Evolutionary conservation across 2,888 invertebrate genomes (phyloP), one percentile per base, ranked within the genome.

Genomic region (Mystacides longicornis): DNA sequence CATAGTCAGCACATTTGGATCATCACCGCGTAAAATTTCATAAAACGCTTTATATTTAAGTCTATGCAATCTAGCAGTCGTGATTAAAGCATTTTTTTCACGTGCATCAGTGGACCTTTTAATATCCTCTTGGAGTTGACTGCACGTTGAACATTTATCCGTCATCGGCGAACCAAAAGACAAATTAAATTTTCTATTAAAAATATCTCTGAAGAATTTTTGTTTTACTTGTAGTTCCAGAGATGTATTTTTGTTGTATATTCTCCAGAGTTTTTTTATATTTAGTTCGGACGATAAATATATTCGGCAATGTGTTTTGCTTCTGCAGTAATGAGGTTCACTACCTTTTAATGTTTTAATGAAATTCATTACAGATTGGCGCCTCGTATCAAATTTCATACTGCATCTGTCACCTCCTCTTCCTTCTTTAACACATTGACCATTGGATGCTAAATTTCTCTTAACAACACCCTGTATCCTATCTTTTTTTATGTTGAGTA

Each of bases 301-400:
- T 47, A 55, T 49, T 37, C 58, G 27, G 18, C 23, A 31, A 20
- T 47, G 23, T 7, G 20, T 50, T 23, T 51, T 49, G 19, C 37
- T 20, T 4, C 59, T 37, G 22, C 59, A 62, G 43, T 63, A 61
- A 49, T 60, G 62, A 2, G 56, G 23, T 47, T 63, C 58, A 1
- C 54, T 2, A 16, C 43, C 27, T 31, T 55, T 58, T n/a, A 57
- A 53, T 16, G 45, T n/a, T 27, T 27, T 5, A 7, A 27, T 27
- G 11, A 27, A 27, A 27, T 27, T 27, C 7, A 7, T 27, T 27
- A 27, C 27, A 27, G 27, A 5, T 7, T 7, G 7, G 11, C 27
- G 27, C 11, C 11, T 27, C 11, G 5, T 11, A 27, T 7, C 11
- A 11, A 7, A 7, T 5, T 11, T 27, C 11, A 7, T 27, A 27